Conservation (phyloP, 1,140 invertebrate genomes). For the Limonius californicus region DNA sequence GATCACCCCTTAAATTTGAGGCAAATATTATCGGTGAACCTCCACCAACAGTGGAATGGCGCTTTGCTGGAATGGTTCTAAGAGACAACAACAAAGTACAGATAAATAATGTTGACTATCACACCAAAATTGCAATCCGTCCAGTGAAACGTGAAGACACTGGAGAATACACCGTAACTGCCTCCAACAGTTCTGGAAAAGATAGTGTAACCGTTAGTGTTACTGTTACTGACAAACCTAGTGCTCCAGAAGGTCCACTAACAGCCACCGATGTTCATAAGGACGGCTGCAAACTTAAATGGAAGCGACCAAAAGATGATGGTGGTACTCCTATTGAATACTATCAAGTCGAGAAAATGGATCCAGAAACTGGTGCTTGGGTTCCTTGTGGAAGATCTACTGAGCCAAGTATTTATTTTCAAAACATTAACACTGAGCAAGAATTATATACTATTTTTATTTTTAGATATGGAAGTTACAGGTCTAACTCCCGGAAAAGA, state of each 20-base stretch:
- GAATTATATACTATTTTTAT: no score
- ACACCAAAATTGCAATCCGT: conserved; percentile 80
- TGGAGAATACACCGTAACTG: conserved; percentile 84
- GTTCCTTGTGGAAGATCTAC: conserved; percentile 80
- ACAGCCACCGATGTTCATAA: conserved; percentile 87
- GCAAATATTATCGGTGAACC: conserved; percentile 90
- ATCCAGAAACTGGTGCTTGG: conserved; percentile 91
- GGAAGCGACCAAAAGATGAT: conserved; percentile 89
- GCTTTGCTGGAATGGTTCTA: conserved; percentile 60
- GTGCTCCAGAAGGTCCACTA: conserved; percentile 83
- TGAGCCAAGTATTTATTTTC: conserved; percentile 61
- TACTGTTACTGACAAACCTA: conserved; percentile 87
- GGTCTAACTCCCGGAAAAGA: conserved; percentile 86
- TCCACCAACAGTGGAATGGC: conserved; percentile 86
- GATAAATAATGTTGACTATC: conserved; percentile 83
- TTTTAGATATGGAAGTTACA: conserved; percentile 72
- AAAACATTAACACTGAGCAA: no score
- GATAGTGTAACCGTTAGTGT: conserved; percentile 88
- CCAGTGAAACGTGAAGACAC: conserved; percentile 76
- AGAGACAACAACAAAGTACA: conserved; percentile 57
- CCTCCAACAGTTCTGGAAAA: conserved; percentile 79
- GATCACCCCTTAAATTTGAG: conserved; percentile 88
- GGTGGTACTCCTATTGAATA: conserved; percentile 85
- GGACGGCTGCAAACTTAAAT: conserved; percentile 89
- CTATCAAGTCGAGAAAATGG: conserved; percentile 92